Percentiles rank a stretch among this genome's conserved stretches.
phyloP scores from a whole-genome alignment of 2,797 vertebrate genomes.

The Apogon hyalosoma region DNA sequence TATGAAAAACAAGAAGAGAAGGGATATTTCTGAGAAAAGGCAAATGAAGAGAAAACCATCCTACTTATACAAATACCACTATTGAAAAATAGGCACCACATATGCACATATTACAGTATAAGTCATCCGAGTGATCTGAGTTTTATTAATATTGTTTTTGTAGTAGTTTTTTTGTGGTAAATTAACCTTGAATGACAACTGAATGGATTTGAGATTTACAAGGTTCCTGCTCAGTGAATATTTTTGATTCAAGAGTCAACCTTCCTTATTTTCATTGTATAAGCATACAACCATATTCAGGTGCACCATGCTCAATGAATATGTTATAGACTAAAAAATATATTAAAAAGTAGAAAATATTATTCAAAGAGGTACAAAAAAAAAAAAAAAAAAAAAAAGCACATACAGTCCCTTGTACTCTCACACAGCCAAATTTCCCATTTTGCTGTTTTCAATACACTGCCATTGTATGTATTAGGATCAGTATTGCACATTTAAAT shows the following conservation, averaged over 20 bases:
- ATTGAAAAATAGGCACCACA: slow-evolving; percentile 7
- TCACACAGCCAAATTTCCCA: too few species aligned
- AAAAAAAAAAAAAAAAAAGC: too few species aligned
- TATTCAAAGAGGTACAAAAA: too few species aligned
- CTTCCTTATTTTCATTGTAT: too few species aligned
- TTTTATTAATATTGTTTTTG: slow-evolving; percentile 2
- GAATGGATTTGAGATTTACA: not conserved
- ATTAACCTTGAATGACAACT: slow-evolving; percentile 1
- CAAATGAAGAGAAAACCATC: slow-evolving; percentile 12
- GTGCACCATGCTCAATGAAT: too few species aligned
- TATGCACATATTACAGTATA: slow-evolving; percentile 1
- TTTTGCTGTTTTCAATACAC: too few species aligned
- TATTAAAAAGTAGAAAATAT: too few species aligned
- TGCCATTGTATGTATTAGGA: too few species aligned
- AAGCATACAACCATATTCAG: too few species aligned
- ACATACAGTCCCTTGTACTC: too few species aligned
- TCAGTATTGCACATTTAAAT: too few species aligned
- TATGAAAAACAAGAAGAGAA: slow-evolving; percentile 4
- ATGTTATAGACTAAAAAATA: too few species aligned
- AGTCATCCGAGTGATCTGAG: slow-evolving; percentile 20
- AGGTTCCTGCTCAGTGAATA: not conserved
- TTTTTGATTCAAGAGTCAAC: not conserved
- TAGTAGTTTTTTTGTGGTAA: not conserved
- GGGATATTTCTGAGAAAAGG: slow-evolving; percentile 1
- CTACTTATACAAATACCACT: not conserved